Percentiles rank a stretch among this genome's conserved stretches.
These are phyloP conservation scores for Mythimna albipuncta DNA, from an alignment of 2,888 invertebrate genomes.

Conservation along the genomic window DNA sequence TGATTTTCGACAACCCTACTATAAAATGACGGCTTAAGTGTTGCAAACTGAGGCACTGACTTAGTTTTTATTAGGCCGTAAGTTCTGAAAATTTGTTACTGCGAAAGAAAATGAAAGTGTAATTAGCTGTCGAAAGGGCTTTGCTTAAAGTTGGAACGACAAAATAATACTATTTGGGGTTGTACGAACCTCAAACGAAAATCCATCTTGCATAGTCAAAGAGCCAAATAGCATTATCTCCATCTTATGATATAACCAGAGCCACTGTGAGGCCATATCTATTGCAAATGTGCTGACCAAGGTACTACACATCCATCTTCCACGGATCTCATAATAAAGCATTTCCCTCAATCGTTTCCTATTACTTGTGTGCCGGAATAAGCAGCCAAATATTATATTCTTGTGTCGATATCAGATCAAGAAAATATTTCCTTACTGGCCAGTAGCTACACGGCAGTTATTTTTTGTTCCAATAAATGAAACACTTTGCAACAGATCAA, in stretches of 20 bases:
- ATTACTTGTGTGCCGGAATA: conserved; percentile 36
- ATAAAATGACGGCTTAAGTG: conserved; percentile 57
- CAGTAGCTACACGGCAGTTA: not conserved
- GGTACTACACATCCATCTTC: conserved; percentile 32
- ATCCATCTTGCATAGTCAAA: conserved; percentile 1
- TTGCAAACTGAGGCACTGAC: conserved; percentile 33
- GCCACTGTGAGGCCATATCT: conserved; percentile 21
- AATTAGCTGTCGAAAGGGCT: conserved; percentile 50
- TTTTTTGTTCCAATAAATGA: conserved; percentile 1
- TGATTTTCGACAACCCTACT: conserved; percentile 58
- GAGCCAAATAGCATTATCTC: conserved; percentile 22
- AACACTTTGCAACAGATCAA: conserved; percentile 35
- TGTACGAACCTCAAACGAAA: conserved; percentile 1
- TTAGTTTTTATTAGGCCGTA: conserved; percentile 55
- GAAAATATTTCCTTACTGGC: conserved; percentile 20
- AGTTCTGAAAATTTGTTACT: conserved; percentile 50
- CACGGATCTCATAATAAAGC: conserved; percentile 44
- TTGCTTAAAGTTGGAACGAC: not conserved
- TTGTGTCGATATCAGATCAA: conserved; percentile 20
- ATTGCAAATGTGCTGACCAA: conserved; percentile 48
- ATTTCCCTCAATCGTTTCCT: conserved; percentile 44
- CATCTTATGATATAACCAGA: conserved; percentile 30
- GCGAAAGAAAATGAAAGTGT: conserved; percentile 36
- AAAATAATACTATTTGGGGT: conserved; percentile 14
- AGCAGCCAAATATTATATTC: conserved; percentile 27